Evolutionary conservation across 2,113 vertebrate genomes (phyloP).

Genomic region (Physeter macrocephalus): DNA sequence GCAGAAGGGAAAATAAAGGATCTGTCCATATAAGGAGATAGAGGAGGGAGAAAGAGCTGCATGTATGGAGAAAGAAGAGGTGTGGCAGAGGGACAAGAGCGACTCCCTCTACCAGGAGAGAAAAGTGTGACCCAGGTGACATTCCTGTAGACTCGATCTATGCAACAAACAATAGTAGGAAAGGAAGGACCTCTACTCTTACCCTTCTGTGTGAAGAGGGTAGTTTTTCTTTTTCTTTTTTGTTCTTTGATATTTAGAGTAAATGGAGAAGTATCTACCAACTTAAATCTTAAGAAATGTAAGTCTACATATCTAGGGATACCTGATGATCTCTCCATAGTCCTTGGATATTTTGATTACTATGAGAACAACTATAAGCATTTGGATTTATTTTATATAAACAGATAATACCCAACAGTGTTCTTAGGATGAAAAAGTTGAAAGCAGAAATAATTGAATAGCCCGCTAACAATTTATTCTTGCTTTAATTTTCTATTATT

Average conservation of each 20-base stretch:
- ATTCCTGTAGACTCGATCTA: neutral
- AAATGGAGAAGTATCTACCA: neutral
- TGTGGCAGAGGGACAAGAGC: neutral
- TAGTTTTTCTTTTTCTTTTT: neutral
- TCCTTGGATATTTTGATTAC: neutral
- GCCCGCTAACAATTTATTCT: neutral
- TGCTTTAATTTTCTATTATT: neutral
- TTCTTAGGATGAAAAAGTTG: conserved; percentile 1
- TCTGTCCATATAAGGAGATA: neutral
- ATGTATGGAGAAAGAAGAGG: neutral
- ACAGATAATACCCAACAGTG: neutral
- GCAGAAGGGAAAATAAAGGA: neutral
- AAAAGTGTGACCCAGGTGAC: neutral
- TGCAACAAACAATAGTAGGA: too few relatives aligned
- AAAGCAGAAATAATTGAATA: neutral
- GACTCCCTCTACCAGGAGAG: neutral
- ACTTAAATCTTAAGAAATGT: neutral
- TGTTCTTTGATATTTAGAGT: neutral
- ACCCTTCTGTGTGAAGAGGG: neutral
- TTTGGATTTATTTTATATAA: neutral
- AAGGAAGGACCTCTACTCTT: neutral
- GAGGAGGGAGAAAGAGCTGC: neutral
- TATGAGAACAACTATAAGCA: neutral
- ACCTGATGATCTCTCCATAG: neutral
- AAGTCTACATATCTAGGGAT: neutral